Evolutionary conservation across 2,113 vertebrate species (phyloP), one percentile per base, ranked within the genome.

Genomic region (Fulica atra): DNA sequence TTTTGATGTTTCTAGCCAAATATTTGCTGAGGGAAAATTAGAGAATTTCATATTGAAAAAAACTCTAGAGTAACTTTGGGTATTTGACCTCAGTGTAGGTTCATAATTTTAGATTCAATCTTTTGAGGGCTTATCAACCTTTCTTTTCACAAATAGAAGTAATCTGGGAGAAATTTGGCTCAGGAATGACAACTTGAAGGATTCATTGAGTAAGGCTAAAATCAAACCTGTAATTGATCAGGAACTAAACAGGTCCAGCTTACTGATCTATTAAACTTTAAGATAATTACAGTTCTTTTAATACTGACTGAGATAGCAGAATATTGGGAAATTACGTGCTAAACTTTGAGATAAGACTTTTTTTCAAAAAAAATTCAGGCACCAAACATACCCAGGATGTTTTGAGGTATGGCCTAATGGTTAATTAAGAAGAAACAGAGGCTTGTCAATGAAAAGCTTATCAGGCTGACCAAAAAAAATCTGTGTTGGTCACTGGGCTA

Each of bases 21-120:
- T 77, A 81, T 31, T 65, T 93, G 28, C 18, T 79, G 19, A 70
- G 48, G 54, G 5, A 86, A 57, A 74, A 81, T 16, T 20, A 13
- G 31, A 21, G 18, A 40, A n/a, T 57, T 80, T 69, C 66, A 46
- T 1, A 3, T 70, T 57, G 15, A 69, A 60, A 2, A 4, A 5
- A 4, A 42, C 14, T 53, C 18, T 69, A 16, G 2, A 74, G 11
- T 38, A 50, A 54, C 2, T 59, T 35, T 73, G 9, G 7, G 13
- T 11, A 57, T 13, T 1, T 79, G 26, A 70, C 3, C 1, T 1
- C 9, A 70, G 1, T 1, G 26, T 38, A 42, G 2, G 4, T 38
- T 82, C 26, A 10, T 29, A n/a, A 42, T 24, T 63, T 73, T 50
- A 56, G 23, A 51, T 51, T 2, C 1, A 68, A 19, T 26, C 2